phyloP scores from a whole-genome alignment of 1,140 invertebrate species.

The Micrasema longulum region DNA sequence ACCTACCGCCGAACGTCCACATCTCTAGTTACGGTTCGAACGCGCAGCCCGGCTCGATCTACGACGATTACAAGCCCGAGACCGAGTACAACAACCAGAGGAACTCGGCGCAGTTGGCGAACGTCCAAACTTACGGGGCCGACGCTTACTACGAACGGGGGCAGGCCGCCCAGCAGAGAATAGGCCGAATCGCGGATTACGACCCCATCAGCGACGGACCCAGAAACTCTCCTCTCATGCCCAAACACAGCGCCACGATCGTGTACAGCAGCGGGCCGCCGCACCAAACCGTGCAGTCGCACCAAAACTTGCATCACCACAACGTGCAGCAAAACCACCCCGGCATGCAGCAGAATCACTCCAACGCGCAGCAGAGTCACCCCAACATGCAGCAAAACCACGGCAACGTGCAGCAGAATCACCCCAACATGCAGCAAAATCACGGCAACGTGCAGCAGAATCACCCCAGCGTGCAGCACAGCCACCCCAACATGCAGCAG shows the following conservation, averaged over 20 bases:
- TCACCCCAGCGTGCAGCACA: slow-evolving; percentile 55
- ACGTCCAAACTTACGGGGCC: slow-evolving; percentile 21
- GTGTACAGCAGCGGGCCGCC: slow-evolving; percentile 78
- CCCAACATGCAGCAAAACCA: slow-evolving; percentile 55
- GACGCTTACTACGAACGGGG: neutral
- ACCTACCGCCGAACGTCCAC: slow-evolving; percentile 53
- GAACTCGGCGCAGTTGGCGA: slow-evolving; percentile 12
- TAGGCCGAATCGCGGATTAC: slow-evolving; percentile 84
- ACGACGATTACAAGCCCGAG: slow-evolving; percentile 47
- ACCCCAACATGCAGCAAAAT: slow-evolving; percentile 69
- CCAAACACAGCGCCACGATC: slow-evolving; percentile 80
- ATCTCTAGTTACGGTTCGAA: slow-evolving; percentile 56
- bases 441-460: slow-evolving; percentile 19
- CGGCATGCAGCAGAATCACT: slow-evolving; percentile 69
- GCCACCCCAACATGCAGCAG: slow-evolving; percentile 32
- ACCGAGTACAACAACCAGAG: slow-evolving; percentile 20
- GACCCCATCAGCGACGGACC: slow-evolving; percentile 80
- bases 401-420: slow-evolving; percentile 13
- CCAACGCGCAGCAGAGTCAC: slow-evolving; percentile 27
- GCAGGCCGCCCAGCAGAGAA: slow-evolving; percentile 56
- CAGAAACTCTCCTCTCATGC: slow-evolving; percentile 79
- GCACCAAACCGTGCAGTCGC: slow-evolving; percentile 28
- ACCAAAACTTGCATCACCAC: slow-evolving; percentile 42
- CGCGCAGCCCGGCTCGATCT: slow-evolving; percentile 27
- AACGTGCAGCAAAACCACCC: slow-evolving; percentile 16